phyloP scores from a whole-genome alignment of 2,113 vertebrate genomes.

The Anarrhichthys ocellatus region DNA sequence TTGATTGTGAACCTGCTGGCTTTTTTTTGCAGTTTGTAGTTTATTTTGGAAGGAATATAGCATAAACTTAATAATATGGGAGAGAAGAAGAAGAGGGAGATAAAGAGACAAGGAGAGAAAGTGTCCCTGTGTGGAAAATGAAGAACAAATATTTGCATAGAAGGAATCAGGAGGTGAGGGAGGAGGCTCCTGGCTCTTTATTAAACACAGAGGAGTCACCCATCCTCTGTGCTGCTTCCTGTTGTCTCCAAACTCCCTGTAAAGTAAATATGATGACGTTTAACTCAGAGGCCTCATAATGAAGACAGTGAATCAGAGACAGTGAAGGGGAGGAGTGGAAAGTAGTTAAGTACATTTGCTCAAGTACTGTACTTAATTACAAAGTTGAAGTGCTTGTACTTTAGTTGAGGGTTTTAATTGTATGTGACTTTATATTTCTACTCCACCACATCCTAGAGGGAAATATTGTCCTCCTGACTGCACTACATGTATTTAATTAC shows the following conservation, averaged over 20 bases:
- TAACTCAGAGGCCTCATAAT: not conserved
- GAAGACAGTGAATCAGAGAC: not conserved
- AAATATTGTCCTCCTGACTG: not conserved
- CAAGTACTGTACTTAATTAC: not conserved
- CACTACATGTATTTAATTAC: not conserved
- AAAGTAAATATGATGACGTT: not conserved
- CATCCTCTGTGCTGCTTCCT: not conserved
- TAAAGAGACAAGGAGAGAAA: not conserved
- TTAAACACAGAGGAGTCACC: constrained; percentile 21
- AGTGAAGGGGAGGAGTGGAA: not conserved
- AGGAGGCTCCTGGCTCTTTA: not conserved
- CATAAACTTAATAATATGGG: not conserved
- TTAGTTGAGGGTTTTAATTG: not conserved
- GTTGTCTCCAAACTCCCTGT: not conserved
- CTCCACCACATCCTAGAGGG: not conserved
- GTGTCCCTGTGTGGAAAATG: constrained; percentile 3
- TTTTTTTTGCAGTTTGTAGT: not conserved
- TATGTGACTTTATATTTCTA: not conserved
- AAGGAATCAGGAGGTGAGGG: constrained; percentile 6
- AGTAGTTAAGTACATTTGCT: not conserved
- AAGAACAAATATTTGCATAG: constrained; percentile 25
- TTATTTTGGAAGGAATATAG: not conserved
- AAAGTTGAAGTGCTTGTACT: not conserved
- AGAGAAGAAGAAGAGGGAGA: not conserved
- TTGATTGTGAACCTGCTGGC: not conserved